Percentiles rank a stretch among this genome's conserved stretches.
Conservation (phyloP, 2,888 invertebrate species). For the Coronaproctus castanopsis region DNA sequence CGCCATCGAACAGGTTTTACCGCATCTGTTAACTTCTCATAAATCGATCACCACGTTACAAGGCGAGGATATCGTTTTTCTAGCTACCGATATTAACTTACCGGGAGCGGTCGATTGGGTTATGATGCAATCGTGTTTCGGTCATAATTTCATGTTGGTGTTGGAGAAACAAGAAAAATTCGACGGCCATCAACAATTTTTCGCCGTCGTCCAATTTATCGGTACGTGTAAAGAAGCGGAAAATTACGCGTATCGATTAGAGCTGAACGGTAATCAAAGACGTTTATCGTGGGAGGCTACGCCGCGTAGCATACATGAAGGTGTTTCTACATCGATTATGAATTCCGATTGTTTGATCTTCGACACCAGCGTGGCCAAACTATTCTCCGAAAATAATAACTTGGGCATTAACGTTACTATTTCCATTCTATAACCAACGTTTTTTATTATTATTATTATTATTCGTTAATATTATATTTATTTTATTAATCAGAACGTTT, state of each 20-base stretch:
- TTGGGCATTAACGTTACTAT: constrained; percentile 99
- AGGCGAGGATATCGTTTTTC: too few species aligned
- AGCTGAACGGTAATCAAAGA: constrained; percentile 84
- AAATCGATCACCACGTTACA: constrained; percentile 96
- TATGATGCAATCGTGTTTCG: constrained; percentile 99
- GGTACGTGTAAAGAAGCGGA: constrained; percentile 97
- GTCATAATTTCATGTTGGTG: constrained; percentile 97
- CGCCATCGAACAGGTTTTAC: constrained; percentile 93
- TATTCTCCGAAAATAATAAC: constrained; percentile 98
- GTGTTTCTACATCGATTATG: constrained; percentile 89
- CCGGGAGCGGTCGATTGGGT: constrained; percentile 99
- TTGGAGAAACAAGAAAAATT: constrained; percentile 95
- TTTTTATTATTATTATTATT: too few species aligned
- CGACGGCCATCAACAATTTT: constrained; percentile 89
- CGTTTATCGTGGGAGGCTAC: constrained; percentile 98
- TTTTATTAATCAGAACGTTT: too few species aligned
- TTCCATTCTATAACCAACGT: too few species aligned
- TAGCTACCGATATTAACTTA: too few species aligned
- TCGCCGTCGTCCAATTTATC: constrained; percentile 96
- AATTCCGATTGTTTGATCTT: constrained; percentile 97
- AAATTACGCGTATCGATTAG: constrained; percentile 88
- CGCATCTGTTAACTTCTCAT: constrained; percentile 88
- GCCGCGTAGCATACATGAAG: constrained; percentile 95
- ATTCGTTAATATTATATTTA: too few species aligned
- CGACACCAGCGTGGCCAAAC: constrained; percentile 91